Percentiles rank a stretch among this genome's conserved stretches.
These are phyloP conservation scores for Agrochola circellaris DNA, from an alignment of 2,888 invertebrate species.

Conservation along the genomic window DNA sequence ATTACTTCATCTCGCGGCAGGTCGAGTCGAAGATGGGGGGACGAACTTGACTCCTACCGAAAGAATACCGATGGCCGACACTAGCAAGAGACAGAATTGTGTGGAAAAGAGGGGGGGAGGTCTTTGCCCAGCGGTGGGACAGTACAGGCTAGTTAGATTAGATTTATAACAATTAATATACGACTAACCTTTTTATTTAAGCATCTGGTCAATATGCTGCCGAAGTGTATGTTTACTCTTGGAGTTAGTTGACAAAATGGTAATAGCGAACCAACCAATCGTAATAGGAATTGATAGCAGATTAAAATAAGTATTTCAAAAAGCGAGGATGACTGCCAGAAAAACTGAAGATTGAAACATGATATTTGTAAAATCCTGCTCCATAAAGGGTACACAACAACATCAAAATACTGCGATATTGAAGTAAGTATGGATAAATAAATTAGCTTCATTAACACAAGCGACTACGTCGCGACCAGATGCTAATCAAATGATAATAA, in stretches of 20 bases:
- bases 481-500: not conserved
- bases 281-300: not conserved
- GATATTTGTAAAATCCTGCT: not conserved
- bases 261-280: not conserved
- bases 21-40: no score
- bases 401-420: not conserved
- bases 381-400: not conserved
- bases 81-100: no score
- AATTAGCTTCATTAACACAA: not conserved
- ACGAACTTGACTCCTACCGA: no score
- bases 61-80: no score
- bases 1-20: no score
- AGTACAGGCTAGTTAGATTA: no score
- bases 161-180: no score
- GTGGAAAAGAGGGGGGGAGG: no score
- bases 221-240: not conserved
- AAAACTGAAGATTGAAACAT: not conserved
- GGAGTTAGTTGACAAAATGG: not conserved
- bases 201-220: not conserved
- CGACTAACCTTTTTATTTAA: not conserved
- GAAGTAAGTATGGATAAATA: not conserved
- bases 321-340: not conserved
- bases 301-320: not conserved
- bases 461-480: not conserved
- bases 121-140: no score